Conservation (phyloP, 2,113 vertebrate genomes). For the Ovis canadensis region DNA sequence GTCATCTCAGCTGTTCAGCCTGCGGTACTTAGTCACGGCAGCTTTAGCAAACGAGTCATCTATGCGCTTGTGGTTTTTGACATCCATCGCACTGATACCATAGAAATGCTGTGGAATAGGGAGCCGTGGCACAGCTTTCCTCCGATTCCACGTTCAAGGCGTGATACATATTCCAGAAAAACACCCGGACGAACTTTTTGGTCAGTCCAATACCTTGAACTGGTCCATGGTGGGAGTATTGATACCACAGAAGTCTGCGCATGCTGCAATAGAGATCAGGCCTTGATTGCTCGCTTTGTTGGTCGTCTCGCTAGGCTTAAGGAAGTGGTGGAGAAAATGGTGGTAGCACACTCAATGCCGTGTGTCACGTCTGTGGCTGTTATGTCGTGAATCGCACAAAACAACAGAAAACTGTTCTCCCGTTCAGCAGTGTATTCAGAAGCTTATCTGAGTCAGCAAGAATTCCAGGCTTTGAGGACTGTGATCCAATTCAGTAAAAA, state of each 20-base stretch:
- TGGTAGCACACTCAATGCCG: neutral
- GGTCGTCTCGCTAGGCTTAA: neutral
- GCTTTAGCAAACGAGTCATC: neutral
- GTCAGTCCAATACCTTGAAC: neutral
- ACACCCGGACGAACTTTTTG: neutral
- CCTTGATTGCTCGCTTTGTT: neutral
- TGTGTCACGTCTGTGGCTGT: neutral
- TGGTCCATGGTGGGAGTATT: no score
- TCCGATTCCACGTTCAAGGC: accelerated
- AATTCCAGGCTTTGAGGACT: neutral
- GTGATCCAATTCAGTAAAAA: neutral
- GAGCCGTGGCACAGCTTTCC: neutral
- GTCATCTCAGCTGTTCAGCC: neutral
- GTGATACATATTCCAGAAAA: neutral
- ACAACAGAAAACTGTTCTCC: neutral
- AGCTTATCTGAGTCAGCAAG: neutral
- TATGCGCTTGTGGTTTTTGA: neutral
- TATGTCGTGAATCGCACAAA: neutral
- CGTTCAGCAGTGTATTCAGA: neutral
- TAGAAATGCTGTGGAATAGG: accelerated
- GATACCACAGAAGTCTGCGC: accelerated
- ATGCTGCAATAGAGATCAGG: neutral
- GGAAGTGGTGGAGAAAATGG: neutral
- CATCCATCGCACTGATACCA: accelerated
- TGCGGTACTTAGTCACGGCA: neutral